Evolutionary conservation across 1,140 invertebrate genomes (phyloP).

Genomic region (Calliphora vicina): DNA sequence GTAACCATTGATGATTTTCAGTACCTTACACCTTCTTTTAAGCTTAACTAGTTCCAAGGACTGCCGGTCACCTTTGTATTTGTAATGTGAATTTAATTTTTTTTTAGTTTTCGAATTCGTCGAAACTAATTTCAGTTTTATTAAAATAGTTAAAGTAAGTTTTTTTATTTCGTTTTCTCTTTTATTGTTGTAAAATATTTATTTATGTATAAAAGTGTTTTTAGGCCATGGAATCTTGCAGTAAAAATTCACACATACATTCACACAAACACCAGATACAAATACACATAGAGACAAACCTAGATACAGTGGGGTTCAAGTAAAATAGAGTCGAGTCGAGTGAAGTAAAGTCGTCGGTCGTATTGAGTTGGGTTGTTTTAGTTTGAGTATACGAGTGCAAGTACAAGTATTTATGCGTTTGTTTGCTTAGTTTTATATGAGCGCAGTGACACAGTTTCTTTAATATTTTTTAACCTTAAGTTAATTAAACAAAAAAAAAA

Average conservation of each 20-base stretch:
- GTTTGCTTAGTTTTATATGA: neutral
- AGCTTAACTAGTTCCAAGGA: too few species aligned
- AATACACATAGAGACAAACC: neutral
- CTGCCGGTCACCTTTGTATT: too few species aligned
- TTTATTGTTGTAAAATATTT: neutral
- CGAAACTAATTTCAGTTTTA: neutral
- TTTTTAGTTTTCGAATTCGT: too few species aligned
- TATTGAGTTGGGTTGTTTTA: neutral
- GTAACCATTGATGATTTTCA: too few species aligned
- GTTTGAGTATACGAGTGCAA: neutral
- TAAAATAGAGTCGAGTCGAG: neutral
- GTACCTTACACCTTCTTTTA: too few species aligned
- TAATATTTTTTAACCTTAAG: slow-evolving; percentile 1
- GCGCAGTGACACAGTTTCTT: neutral
- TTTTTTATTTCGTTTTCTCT: neutral
- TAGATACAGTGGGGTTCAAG: neutral
- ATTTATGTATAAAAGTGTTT: neutral
- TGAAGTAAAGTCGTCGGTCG: neutral
- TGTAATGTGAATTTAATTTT: too few species aligned
- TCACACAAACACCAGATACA: neutral
- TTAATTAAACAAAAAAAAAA: neutral
- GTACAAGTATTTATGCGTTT: neutral
- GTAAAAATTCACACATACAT: neutral
- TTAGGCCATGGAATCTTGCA: slow-evolving; percentile 5
- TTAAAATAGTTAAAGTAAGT: neutral